Evolutionary conservation across 2,113 vertebrate genomes (phyloP).

Genomic region (Psephotus haematonotus): DNA sequence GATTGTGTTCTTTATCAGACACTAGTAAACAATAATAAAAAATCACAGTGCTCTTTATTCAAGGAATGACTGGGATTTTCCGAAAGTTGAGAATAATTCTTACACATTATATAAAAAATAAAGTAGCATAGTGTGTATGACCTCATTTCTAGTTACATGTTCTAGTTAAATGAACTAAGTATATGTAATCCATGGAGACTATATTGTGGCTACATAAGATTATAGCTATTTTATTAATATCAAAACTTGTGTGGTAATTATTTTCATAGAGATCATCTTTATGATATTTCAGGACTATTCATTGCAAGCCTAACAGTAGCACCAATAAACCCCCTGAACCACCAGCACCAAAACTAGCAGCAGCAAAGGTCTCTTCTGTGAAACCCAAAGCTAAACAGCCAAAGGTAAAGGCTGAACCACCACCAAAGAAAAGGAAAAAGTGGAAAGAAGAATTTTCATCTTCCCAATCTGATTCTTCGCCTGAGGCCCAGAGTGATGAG

Average conservation of each 20-base stretch:
- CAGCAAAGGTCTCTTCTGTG: slow-evolving; percentile 78
- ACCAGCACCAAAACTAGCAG: slow-evolving; percentile 76
- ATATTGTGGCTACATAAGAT: neutral
- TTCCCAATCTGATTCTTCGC: slow-evolving; percentile 86
- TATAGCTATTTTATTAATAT: neutral
- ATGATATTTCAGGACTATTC: slow-evolving; percentile 70
- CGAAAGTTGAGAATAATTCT: neutral
- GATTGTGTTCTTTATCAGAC: neutral
- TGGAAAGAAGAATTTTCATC: slow-evolving; percentile 94
- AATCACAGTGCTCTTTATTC: neutral
- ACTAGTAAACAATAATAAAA: neutral
- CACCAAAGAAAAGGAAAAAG: slow-evolving; percentile 96
- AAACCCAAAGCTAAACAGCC: slow-evolving; percentile 89
- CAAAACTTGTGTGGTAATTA: neutral
- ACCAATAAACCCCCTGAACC: slow-evolving; percentile 74
- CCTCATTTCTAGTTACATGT: neutral
- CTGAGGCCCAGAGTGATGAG: slow-evolving; percentile 85
- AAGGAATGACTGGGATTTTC: neutral
- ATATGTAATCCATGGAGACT: neutral
- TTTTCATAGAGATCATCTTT: neutral
- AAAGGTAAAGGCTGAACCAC: slow-evolving; percentile 91
- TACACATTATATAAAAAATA: neutral
- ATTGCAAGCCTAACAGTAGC: slow-evolving; percentile 69
- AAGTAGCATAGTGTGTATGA: neutral
- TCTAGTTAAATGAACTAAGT: neutral